Base-by-base conservation (phyloP, 1,140 invertebrate species). In the Nymphalis io region DNA sequence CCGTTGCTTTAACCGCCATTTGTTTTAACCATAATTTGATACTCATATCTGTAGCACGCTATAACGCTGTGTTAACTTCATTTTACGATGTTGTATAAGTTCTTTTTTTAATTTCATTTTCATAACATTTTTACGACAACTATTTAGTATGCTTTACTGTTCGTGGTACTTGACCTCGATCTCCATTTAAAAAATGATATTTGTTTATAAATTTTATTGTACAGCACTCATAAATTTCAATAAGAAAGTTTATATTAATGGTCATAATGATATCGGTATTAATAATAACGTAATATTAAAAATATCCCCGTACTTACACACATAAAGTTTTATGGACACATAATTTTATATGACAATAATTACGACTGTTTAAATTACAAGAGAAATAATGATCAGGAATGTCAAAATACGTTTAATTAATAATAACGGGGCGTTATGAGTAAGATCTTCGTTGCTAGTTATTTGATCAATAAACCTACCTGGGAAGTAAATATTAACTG, bases 101-200 rank as follows among this genome's bases (percentile, higher is more conserved):
- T 21, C 8, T 60, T 57, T 44, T 61, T 60, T 62, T 67, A 62
- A 72, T 65, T 74, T 57, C 4, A 18, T 67, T 73, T 75, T 75
- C 64, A 73, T 70, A 66, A 48, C 8, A n/a, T 65, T 63, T 70
- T 75, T 70, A 73, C 70, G 67, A 70, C 46, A 70, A 64, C 68
- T 61, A 63, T 59, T 69, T 46, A 48, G 64, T 70, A 60, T 72
- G 55, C 60, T 46, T 44, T 59, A 46, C 64, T 18, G 48, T 65
- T 60, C 21, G 65, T 70, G 55, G 55, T 62, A 61, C 63, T 65
- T 69, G 65, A 66, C 71, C 67, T 46, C 53, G 68, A 59, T 67
- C 42, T 58, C 20, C 42, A 58, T 69, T 69, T 72, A 63, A 75
- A 70, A 60, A 20, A 58, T 70, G 55, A 67, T 69, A 64, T 63